phyloP scores from a whole-genome alignment of 2,888 invertebrate species.

The Diaprepes abbreviatus region DNA sequence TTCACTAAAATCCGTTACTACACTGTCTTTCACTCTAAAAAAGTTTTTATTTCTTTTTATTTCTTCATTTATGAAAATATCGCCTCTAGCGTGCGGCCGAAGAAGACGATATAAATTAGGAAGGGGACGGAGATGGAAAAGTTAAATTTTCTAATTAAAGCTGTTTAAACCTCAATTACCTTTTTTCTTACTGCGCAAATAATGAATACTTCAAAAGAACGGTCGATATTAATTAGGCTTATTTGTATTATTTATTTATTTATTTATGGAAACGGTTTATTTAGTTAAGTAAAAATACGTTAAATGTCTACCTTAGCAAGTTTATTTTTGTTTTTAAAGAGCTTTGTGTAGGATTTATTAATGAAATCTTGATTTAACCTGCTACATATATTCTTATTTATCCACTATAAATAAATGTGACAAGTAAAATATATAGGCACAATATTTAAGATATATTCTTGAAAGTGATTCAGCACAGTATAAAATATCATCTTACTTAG shows the following conservation, averaged over 20 bases:
- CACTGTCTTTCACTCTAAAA: background rate
- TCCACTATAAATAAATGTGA: no score
- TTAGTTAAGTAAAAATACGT: background rate
- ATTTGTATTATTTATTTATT: conserved; percentile 36
- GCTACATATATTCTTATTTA: no score
- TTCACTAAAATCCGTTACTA: background rate
- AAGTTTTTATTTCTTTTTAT: background rate
- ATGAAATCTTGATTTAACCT: no score
- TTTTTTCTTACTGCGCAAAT: conserved; percentile 36
- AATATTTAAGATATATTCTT: no score
- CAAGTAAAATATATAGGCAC: no score
- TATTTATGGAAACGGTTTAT: background rate
- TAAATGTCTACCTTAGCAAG: background rate
- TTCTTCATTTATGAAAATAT: conserved; percentile 27
- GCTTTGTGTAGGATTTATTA: no score
- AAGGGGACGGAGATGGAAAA: conserved; percentile 29
- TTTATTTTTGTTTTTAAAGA: no score
- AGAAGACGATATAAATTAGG: conserved; percentile 33
- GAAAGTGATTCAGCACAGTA: no score
- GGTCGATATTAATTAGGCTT: conserved; percentile 39
- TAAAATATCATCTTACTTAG: no score
- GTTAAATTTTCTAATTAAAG: conserved; percentile 41
- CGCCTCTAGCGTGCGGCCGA: conserved; percentile 12
- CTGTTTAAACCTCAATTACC: conserved; percentile 43
- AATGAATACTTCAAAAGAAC: conserved; percentile 32